Base-by-base conservation (phyloP, 1,140 invertebrate genomes). In the Drosophila kepulauana region DNA sequence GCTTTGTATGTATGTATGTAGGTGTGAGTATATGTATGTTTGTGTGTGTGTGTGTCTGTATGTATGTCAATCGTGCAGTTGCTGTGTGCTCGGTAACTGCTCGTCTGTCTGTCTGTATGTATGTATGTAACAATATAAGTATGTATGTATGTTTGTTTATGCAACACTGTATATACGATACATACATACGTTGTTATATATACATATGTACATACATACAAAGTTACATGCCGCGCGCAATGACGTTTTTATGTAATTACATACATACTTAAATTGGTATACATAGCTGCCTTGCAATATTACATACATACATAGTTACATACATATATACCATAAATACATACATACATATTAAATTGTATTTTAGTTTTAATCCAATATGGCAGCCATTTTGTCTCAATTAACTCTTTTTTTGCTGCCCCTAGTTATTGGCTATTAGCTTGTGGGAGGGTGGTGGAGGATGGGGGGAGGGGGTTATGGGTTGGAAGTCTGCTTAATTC, bases 331-430 rank as follows among this genome's bases (percentile, higher is more conserved):
- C 59, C 33, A 73, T 66, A 80, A 25, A 74, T 73, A 57, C 54
- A 57, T 78, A 76, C 41, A 61, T 86, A 88, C 74, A 78, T 81
- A 79, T 85, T 89, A 90, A 89, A 81, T 89, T 88, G 85, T 85
- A 79, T 81, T 85, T 85, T 91, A 90, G 86, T 91, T 90, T 89
- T 90, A 90, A 90, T 88, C 81, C 86, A 90, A 90, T 90, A 90
- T 91, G 86, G 86, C 86, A 86, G 86, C 86, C 87, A 90, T 91
- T 89, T 89, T 89, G 86, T 88, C 80, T 85, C 63, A 89, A 85
- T 81, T 81, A 81, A 82, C 78, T 79, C 85, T 89, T 81, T 82
- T 72, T 72, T 52, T 59, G 41, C 43, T 81, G 48, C 56, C 51
- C 75, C 68, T 56, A 56, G 13, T 28, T 43, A 65, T 56, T 38